Conservation (phyloP, 2,113 vertebrate species). For the Semicossyphus pulcher region DNA sequence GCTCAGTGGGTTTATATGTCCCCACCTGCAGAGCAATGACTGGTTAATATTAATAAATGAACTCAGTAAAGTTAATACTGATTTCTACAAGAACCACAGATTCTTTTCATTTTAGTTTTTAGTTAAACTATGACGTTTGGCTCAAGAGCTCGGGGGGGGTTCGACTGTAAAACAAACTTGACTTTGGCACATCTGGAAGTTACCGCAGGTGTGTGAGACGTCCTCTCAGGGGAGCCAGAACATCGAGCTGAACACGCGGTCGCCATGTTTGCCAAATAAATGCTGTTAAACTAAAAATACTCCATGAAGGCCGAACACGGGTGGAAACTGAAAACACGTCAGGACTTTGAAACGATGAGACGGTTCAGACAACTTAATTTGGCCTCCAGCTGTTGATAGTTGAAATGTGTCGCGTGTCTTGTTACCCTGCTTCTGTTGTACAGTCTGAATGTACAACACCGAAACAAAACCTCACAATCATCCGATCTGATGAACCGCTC, state of each 20-base stretch:
- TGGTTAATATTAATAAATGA: not conserved
- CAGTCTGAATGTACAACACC: slow-evolving; percentile 46
- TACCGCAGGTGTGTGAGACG: slow-evolving; percentile 29
- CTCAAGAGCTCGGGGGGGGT: slow-evolving; percentile 38
- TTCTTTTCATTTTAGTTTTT: slow-evolving; percentile 19
- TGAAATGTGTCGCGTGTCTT: slow-evolving; percentile 32
- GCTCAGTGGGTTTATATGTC: slow-evolving; percentile 6
- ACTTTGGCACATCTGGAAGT: slow-evolving; percentile 76
- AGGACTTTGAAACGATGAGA: too few relatives aligned
- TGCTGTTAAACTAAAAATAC: too few relatives aligned
- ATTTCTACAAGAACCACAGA: slow-evolving; percentile 53
- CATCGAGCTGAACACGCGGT: too few relatives aligned
- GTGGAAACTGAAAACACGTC: too few relatives aligned
- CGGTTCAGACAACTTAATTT: slow-evolving; percentile 69
- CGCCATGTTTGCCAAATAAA: too few relatives aligned
- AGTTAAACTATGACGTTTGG: slow-evolving; percentile 34
- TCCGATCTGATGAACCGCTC: slow-evolving; percentile 22
- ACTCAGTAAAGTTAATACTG: slow-evolving; percentile 60
- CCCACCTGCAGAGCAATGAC: slow-evolving; percentile 33
- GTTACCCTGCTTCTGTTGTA: slow-evolving; percentile 62
- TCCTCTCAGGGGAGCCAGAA: too few relatives aligned
- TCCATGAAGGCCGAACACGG: too few relatives aligned
- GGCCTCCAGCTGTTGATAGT: slow-evolving; percentile 68
- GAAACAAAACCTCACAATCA: slow-evolving; percentile 36
- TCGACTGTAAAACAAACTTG: slow-evolving; percentile 32